Evolutionary conservation across 2,113 vertebrate genomes (phyloP), one percentile per base, ranked within the genome.

Genomic region (Anolis carolinensis): DNA sequence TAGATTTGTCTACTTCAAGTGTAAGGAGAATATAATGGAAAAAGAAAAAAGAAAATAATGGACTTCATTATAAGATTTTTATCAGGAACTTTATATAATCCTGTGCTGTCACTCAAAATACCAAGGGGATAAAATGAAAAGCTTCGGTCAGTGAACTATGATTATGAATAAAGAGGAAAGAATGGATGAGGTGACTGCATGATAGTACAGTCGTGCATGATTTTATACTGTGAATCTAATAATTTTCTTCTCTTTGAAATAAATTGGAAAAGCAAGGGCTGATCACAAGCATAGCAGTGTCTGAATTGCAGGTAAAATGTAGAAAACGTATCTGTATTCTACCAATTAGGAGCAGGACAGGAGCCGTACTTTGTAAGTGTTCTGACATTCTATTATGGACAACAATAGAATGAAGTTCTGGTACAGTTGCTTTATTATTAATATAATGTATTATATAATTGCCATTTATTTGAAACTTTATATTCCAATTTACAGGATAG

Each of bases 291-390:
- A 82, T 79, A 82, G 88, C 82, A 85, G 87, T 81, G 18, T 2
- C 7, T 78, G 7, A 79, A 87, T 90, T 81, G 52, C 7, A 80
- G 71, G 84, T 16, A 32, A 68, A 48, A 84, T 89, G 85, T 77
- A 27, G 1, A 50, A 71, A 87, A 72, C 30, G 9, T 30, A 44
- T 50, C 11, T 85, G 0, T 23, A 0, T 86, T 72, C 86, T 67
- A 79, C 65, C 87, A 86, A 70, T 68, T 59, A 90, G 70, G 67
- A 62, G 52, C 79, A 50, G 4, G 11, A 30, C 9, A 30, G 11
- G 10, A 68, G 30, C 87, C 36, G 70, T 80, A 77, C 8, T 90
- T 39, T 52, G 65, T 84, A 62, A 79, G 86, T 63, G 77, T n/a
- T 82, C 86, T 70, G 16, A 27, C 14, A 72, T n/a, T 78, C 20